These are phyloP conservation scores for Jordanella pulchra DNA, from an alignment of 2,797 vertebrate genomes.

Conservation along the genomic window DNA sequence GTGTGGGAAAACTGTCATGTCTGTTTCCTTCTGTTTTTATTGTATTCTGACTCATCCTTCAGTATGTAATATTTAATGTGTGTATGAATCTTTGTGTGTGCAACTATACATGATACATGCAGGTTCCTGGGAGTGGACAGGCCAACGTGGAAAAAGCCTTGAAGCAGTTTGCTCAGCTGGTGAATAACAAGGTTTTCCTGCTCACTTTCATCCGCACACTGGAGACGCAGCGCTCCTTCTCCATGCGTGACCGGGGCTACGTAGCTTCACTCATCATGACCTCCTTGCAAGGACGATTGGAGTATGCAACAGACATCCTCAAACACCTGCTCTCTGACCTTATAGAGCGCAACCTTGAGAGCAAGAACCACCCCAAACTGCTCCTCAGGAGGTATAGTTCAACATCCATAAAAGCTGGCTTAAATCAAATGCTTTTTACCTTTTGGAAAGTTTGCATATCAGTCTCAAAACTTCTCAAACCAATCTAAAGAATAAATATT, in stretches of 20 bases:
- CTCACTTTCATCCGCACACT: conserved; percentile 94
- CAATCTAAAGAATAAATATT: no score
- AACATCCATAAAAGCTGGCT: neutral
- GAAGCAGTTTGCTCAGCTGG: conserved; percentile 93
- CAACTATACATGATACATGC: conserved; percentile 31
- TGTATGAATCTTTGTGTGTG: conserved; percentile 42
- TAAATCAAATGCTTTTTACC: neutral
- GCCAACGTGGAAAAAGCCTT: conserved; percentile 92
- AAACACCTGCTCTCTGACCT: conserved; percentile 95
- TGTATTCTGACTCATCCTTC: conserved; percentile 20
- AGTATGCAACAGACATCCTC: conserved; percentile 93
- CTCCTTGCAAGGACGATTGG: conserved; percentile 89
- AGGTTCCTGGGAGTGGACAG: conserved; percentile 93
- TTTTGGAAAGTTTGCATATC: neutral
- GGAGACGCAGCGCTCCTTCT: conserved; percentile 94
- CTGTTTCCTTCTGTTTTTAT: conserved; percentile 16
- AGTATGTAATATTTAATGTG: conserved; percentile 34
- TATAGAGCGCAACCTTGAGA: conserved; percentile 94
- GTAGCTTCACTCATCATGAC: conserved; percentile 97
- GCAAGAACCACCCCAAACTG: conserved; percentile 97
- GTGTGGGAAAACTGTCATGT: conserved; percentile 3
- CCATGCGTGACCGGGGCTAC: conserved; percentile 95
- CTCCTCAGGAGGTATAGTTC: conserved; percentile 88
- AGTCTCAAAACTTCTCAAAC: neutral
- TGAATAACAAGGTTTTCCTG: conserved; percentile 96